Evolutionary conservation across 2,888 invertebrate genomes (phyloP).

Genomic region (Willowsia nigromaculata): DNA sequence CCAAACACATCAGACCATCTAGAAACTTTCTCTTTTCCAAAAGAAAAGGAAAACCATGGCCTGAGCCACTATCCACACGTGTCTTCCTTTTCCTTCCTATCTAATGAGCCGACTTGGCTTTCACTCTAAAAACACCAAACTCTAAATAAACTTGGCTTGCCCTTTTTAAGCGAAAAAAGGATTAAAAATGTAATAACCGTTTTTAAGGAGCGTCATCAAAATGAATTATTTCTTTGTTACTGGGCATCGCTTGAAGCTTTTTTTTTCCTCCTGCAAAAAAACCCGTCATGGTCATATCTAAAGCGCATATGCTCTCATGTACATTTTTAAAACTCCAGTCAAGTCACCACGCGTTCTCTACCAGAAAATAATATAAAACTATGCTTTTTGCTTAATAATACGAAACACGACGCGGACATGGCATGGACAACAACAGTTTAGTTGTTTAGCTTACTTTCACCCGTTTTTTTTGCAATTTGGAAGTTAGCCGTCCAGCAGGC

Average conservation of each 20-base stretch:
- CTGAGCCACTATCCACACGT: background rate
- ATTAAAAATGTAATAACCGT: conserved; percentile 35
- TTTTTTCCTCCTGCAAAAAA: too few species aligned
- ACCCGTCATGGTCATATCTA: too few species aligned
- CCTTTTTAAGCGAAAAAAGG: background rate
- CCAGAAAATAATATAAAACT: background rate
- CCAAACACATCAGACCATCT: too few species aligned
- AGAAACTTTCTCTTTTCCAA: background rate
- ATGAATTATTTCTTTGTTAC: conserved; percentile 10
- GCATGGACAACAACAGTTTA: conserved; percentile 1
- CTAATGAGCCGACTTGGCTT: background rate
- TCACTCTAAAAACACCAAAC: background rate
- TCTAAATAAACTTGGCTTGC: background rate
- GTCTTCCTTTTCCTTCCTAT: background rate
- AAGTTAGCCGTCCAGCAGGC: background rate
- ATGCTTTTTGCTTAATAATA: background rate
- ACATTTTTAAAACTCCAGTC: background rate
- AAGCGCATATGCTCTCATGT: too few species aligned
- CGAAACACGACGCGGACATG: background rate
- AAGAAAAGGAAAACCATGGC: background rate
- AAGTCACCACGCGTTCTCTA: background rate
- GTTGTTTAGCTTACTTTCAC: background rate
- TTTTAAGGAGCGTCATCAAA: conserved; percentile 24
- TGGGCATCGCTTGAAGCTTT: background rate
- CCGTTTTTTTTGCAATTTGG: conserved; percentile 27